phyloP scores from a whole-genome alignment of 1,140 invertebrate genomes.

The Whitmania pigra region DNA sequence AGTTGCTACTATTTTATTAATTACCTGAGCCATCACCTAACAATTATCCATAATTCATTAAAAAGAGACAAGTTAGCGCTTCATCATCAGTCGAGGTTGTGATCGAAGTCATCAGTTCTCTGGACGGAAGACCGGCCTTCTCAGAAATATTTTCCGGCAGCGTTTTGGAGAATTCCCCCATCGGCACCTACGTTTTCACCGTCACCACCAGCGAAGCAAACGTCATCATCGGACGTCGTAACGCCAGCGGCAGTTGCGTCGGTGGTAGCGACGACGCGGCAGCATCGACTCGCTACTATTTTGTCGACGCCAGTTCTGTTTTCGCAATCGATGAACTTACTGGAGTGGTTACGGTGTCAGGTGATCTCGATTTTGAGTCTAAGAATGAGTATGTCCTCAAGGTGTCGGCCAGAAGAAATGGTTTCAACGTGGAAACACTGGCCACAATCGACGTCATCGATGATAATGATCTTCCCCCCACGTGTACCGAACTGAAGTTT shows the following conservation, averaged over 20 bases:
- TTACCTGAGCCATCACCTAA: background rate
- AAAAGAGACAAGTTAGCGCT: no score
- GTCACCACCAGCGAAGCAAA: conserved; percentile 8
- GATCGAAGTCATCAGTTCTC: background rate
- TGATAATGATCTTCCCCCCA: background rate
- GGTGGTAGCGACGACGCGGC: background rate
- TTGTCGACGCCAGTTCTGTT: background rate
- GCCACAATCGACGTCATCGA: background rate
- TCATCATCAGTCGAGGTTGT: background rate
- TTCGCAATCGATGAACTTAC: background rate
- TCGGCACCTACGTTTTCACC: background rate
- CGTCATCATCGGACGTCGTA: background rate
- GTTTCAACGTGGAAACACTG: background rate
- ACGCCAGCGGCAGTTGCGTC: background rate
- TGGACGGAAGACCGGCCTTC: background rate
- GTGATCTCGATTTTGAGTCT: background rate
- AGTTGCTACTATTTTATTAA: background rate
- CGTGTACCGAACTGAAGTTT: background rate
- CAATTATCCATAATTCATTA: background rate
- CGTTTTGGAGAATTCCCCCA: background rate
- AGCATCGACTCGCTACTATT: background rate
- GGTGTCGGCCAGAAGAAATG: background rate
- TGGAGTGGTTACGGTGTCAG: background rate
- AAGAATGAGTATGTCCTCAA: background rate
- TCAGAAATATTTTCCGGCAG: background rate